Evolutionary conservation across 2,888 invertebrate genomes (phyloP), one percentile per base, ranked within the genome.

Genomic region (Acronicta leporina): DNA sequence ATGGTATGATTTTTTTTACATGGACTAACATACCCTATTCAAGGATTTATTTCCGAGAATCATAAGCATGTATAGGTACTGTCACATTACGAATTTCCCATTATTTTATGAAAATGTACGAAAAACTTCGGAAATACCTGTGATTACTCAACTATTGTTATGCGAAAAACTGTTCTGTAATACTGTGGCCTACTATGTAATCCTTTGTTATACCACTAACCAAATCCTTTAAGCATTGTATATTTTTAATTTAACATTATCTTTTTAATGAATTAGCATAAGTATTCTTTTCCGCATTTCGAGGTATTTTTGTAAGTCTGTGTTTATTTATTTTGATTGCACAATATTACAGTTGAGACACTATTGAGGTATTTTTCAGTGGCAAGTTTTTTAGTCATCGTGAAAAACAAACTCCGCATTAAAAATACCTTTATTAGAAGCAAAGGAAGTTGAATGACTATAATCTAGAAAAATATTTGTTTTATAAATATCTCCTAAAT

Each of bases 381-480:
- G 11, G 4, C 25, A 2, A 0, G 13, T 4, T 7, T 16, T 30
- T 72, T 41, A 56, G 27, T 66, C 71, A 67, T 15, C 4, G 33
- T 15, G 43, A 1, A 45, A 41, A 48, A 3, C 48, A 11, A 49
- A 40, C 35, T 41, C 35, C 27, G 10, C 50, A 56, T 43, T 51
- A 38, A n/a, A 27, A 48, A 47, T 10, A 30, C 14, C 33, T 20
- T 40, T 20, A 14, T 13, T 53, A 27, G 6, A 10, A 40, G 35
- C 47, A 16, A 10, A 48, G 51, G 51, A 73, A 66, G 52, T 53
- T 14, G n/a, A 47, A 47, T 33, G 46, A 58, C 50, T 59, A 40
- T 73, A 57, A 76, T 64, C 77, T 55, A 11, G 11, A 38, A 58
- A 63, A 77, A 73, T 65, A 68, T 77, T 74, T 63, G 49, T 40